A percentile compares a stretch with the other conserved stretches of the same genome.
These are phyloP conservation scores for Drosophila kanekoi DNA, from an alignment of 2,888 invertebrate genomes.

Conservation along the genomic window DNA sequence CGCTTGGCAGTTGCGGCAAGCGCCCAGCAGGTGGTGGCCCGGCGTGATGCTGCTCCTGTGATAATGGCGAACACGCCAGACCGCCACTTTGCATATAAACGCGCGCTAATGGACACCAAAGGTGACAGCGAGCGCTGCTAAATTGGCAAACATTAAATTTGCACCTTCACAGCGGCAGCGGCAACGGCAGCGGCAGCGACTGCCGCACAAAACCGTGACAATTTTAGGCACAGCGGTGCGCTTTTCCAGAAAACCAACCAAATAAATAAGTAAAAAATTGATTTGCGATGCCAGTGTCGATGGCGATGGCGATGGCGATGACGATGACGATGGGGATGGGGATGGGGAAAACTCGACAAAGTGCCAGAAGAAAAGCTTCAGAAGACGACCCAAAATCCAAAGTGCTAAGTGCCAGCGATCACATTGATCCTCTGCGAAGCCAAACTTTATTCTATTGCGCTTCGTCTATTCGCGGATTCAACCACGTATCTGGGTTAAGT, in stretches of 20 bases:
- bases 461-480: not conserved
- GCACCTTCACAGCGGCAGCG: conserved; percentile 73
- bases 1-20: conserved; percentile 49
- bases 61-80: conserved; percentile 72
- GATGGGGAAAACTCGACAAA: conserved; percentile 44
- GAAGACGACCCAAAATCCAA: conserved; percentile 26
- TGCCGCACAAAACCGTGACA: conserved; percentile 68
- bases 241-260: conserved; percentile 70
- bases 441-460: conserved; percentile 12
- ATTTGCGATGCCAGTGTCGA: conserved; percentile 28
- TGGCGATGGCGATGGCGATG: conserved; percentile 14
- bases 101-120: conserved; percentile 82
- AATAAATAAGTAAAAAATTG: conserved; percentile 33
- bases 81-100: conserved; percentile 81
- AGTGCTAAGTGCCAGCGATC: conserved; percentile 20
- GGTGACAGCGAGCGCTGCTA: conserved; percentile 81
- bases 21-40: conserved; percentile 74
- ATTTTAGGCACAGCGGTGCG: conserved; percentile 79
- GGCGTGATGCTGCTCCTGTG: conserved; percentile 77
- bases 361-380: conserved; percentile 43
- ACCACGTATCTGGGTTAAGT: not conserved
- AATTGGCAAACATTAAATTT: conserved; percentile 82
- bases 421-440: conserved; percentile 29
- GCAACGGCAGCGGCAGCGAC: conserved; percentile 50
- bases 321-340: conserved; percentile 10